These are phyloP conservation scores for Papilio helenus DNA, from an alignment of 1,140 invertebrate genomes.

Conservation along the genomic window DNA sequence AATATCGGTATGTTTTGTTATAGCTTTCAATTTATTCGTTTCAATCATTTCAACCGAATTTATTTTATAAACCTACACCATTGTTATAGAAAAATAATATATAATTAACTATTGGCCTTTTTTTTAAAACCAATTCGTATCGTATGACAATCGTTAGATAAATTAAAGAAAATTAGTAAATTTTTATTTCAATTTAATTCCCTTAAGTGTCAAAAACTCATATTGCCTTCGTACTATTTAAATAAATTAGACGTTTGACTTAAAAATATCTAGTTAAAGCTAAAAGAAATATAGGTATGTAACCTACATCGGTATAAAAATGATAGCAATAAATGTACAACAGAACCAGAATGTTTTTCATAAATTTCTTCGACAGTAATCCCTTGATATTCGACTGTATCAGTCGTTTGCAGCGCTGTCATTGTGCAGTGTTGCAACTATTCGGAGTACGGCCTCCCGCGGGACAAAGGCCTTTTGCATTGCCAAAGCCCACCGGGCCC, in stretches of 20 bases:
- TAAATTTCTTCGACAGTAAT: conserved; percentile 31
- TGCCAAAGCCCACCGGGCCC: conserved; percentile 28
- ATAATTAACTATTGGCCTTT: no score
- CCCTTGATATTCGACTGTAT: conserved; percentile 15
- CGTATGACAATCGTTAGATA: background rate
- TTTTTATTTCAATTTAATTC: no score
- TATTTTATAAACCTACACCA: background rate
- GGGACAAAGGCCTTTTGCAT: conserved; percentile 39
- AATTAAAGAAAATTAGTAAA: no score
- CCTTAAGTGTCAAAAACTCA: background rate
- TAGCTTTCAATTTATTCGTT: background rate
- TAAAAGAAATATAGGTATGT: background rate
- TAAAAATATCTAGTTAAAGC: no score
- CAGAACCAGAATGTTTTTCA: background rate
- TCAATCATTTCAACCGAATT: background rate
- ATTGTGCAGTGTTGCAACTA: conserved; percentile 20
- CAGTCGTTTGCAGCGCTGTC: conserved; percentile 31
- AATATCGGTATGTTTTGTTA: background rate
- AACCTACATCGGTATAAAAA: background rate
- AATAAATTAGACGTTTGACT: no score
- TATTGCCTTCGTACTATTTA: no score
- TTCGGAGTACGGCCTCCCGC: conserved; percentile 21
- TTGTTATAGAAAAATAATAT: background rate
- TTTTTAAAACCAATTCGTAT: background rate
- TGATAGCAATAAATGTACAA: background rate